Evolutionary conservation across 2,888 invertebrate species (phyloP), one percentile per base, ranked within the genome.

Genomic region (Noctuana brunneofusca): DNA sequence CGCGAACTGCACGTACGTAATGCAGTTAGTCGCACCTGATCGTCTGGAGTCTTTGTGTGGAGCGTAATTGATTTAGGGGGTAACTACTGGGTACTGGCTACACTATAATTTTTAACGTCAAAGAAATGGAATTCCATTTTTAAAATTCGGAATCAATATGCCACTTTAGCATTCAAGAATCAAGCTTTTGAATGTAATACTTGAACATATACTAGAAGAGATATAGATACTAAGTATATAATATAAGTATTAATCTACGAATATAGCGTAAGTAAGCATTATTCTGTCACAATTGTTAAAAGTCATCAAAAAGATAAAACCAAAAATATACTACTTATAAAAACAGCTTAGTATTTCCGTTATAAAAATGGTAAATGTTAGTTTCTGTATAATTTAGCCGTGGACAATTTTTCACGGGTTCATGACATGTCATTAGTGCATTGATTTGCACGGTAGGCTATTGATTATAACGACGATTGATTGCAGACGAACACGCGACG

Each of bases 371-470:
- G 30, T 46, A 30, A 57, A 59, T 60, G 24, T 60, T 24, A 48
- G 24, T 60, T 54, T 54, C 54, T 60, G 62, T 62, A 32, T 49
- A 62, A 55, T 62, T 30, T 41, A 49, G 20, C 38, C 30, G 32
- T 62, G 55, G 76, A 68, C 67, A 68, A 80, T 80, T 79, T 80
- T 82, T 81, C 76, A 76, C 72, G 66, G 73, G 69, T 71, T 68
- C 66, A 66, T 72, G 71, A 70, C 78, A 20, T 63, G 79, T 79
- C 84, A 82, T 84, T 79, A 82, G 78, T 76, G 81, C 88, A 89
- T 89, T 89, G 89, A 89, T 90, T 89, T 87, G 83, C 83, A 78
- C 76, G 81, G 78, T 71, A 74, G 82, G 75, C 81, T 87, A 89
- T 90, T 89, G 89, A 89, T 89, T 87, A 79, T 80, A 73, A 73